Evolutionary conservation across 2,113 vertebrate genomes (phyloP).

Genomic region (Gopherus flavomarginatus): DNA sequence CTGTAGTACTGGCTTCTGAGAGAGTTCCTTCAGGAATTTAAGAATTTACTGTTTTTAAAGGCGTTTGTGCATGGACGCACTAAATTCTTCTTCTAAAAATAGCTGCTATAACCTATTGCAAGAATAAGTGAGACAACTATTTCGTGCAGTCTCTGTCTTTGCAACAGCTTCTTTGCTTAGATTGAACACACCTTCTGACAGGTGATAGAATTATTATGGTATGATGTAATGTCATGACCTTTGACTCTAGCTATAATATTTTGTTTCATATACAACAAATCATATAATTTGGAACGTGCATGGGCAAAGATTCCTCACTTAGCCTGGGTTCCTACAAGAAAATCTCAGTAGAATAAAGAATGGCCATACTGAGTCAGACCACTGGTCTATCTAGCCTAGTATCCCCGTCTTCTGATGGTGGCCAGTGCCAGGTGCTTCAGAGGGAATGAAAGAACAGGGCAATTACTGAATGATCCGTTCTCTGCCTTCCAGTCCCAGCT

Average conservation of each 20-base stretch:
- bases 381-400: neutral
- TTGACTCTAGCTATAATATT: neutral
- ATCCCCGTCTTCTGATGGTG: neutral
- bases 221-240: neutral
- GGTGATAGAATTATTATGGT: neutral
- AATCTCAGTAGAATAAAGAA: neutral
- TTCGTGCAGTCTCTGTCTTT: slow-evolving; percentile 38
- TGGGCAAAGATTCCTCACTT: neutral
- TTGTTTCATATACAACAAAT: neutral
- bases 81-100: neutral
- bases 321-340: neutral
- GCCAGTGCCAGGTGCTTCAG: neutral
- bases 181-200: slow-evolving; percentile 32
- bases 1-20: neutral
- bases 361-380: neutral
- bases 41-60: neutral
- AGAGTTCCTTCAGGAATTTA: neutral
- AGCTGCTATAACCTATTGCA: neutral
- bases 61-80: neutral
- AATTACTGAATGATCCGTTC: neutral
- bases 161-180: slow-evolving; percentile 16
- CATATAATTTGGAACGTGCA: neutral
- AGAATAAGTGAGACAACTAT: neutral
- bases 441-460: neutral
- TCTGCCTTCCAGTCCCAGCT: neutral